Base-by-base conservation (phyloP, 2,113 vertebrate species). In the Eudyptes chrysolophus region DNA sequence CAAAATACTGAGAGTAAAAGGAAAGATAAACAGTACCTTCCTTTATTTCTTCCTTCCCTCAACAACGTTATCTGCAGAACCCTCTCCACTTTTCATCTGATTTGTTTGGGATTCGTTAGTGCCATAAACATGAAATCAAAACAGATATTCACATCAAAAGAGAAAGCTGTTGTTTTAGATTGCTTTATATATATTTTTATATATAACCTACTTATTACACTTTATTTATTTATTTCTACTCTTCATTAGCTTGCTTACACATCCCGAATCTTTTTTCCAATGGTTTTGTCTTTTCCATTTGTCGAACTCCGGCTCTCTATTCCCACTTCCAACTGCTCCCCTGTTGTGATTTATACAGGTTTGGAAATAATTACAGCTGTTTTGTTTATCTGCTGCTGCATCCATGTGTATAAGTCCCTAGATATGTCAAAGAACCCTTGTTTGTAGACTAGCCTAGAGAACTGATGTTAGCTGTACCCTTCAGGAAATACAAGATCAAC, bases 21-120 rank as follows among this genome's bases (percentile, higher is more conserved):
- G 97, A 97, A 98, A 98, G 66, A 98, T 83, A 97, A 98, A 97
- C 87, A 97, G n/a, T n/a, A 61, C 87, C 95, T 96, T 97, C 87
- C 97, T 96, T 51, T 92, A 86, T 54, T 92, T 90, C 71, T 97
- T 95, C 92, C 80, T 81, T 85, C 84, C 65, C 42, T 87, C 70
- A 60, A 74, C 79, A 83, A 22, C 5, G 8, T 91, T 79, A 93
- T 95, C 93, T 96, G n/a, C 70, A 36, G 36, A 57, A 74, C 49
- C 26, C 77, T 85, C 65, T 81, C 87, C 30, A 6, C 29, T 96
- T 94, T 92, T 72, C 79, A 80, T 89, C 58, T 84, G 46, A 66
- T 96, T 93, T 95, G 87, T 90, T 85, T 96, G 76, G 89, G 83
- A 69, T 70, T 90, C 5, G 11, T 62, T 91, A 69, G 68, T 58